These are phyloP conservation scores for Oscheius sp. DNA, from an alignment of 2,888 invertebrate species.

Conservation along the genomic window DNA sequence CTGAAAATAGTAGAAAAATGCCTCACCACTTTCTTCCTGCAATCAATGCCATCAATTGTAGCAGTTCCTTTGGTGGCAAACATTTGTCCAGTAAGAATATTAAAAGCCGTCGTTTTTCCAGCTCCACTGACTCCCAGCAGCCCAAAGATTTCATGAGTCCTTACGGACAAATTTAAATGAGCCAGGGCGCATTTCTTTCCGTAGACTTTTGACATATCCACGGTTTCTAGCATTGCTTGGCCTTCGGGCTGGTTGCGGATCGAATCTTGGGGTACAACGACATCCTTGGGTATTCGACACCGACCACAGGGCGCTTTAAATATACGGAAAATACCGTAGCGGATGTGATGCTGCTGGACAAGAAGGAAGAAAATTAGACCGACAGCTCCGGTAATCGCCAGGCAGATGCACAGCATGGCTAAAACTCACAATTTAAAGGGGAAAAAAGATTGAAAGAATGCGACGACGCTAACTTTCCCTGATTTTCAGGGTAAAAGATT, in stretches of 20 bases:
- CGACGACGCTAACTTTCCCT: too few species aligned
- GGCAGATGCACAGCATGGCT: background rate
- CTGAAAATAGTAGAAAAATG: too few species aligned
- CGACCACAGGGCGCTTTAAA: background rate
- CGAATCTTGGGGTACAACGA: background rate
- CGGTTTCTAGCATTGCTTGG: background rate
- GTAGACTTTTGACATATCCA: constrained; percentile 43
- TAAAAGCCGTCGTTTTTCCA: constrained; percentile 69
- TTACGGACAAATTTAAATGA: constrained; percentile 56
- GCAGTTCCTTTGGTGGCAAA: constrained; percentile 3
- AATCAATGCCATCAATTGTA: background rate
- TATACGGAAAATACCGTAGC: background rate
- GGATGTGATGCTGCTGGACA: constrained; percentile 10
- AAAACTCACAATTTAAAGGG: constrained; percentile 42
- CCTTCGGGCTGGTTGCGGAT: background rate
- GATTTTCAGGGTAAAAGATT: too few species aligned
- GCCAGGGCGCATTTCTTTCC: constrained; percentile 53
- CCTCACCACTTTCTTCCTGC: constrained; percentile 33
- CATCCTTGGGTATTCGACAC: constrained; percentile 21
- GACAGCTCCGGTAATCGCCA: constrained; percentile 4
- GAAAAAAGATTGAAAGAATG: background rate
- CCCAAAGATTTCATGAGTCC: constrained; percentile 65
- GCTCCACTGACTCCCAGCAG: constrained; percentile 63
- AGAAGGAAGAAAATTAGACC: background rate
- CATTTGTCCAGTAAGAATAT: constrained; percentile 61